Evolutionary conservation across 2,888 invertebrate genomes (phyloP).

Genomic region (Ecliptopera silaceata): DNA sequence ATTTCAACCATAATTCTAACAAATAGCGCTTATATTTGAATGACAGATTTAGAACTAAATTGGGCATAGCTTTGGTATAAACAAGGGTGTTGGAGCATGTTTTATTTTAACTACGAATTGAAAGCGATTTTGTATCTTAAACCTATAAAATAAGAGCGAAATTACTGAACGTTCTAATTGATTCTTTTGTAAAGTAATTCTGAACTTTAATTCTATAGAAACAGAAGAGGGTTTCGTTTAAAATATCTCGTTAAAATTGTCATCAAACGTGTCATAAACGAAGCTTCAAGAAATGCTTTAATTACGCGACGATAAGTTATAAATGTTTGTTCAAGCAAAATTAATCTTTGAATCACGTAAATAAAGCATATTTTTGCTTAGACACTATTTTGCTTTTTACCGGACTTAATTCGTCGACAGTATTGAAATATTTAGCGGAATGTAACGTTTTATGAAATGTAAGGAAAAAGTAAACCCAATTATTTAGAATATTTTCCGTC

Average conservation of each 20-base stretch:
- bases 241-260: constrained; percentile 3
- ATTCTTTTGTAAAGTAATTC: background rate
- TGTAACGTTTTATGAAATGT: too few species aligned
- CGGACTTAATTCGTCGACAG: too few species aligned
- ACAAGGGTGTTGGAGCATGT: constrained; percentile 10
- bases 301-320: background rate
- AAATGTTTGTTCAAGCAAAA: background rate
- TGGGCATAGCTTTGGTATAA: background rate
- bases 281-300: background rate
- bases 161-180: too few species aligned
- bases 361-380: background rate
- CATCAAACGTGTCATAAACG: constrained; percentile 7
- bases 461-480: too few species aligned
- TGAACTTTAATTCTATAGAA: background rate
- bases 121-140: too few species aligned
- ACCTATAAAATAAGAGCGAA: too few species aligned
- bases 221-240: background rate
- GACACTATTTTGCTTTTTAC: background rate
- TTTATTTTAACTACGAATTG: constrained; percentile 4
- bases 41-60: background rate
- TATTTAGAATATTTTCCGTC: too few species aligned
- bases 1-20: background rate
- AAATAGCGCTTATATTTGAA: background rate
- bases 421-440: too few species aligned
- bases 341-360: background rate